These are phyloP conservation scores for Acinonyx jubatus DNA, from an alignment of 2,113 vertebrate genomes.

Conservation along the genomic window DNA sequence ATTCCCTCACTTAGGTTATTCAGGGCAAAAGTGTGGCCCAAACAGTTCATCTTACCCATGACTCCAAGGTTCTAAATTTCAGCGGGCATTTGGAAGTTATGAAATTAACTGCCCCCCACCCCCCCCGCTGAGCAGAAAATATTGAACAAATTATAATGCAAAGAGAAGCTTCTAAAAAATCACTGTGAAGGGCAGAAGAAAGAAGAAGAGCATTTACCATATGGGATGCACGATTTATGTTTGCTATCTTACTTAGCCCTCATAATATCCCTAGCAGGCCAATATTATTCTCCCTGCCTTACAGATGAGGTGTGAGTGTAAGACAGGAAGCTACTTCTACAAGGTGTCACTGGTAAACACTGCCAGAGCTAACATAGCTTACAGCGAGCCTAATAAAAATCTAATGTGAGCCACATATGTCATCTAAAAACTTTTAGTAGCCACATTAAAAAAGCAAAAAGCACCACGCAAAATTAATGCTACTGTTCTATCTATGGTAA, in stretches of 20 bases:
- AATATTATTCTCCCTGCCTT: not conserved
- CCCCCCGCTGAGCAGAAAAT: not conserved
- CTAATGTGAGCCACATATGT: not conserved
- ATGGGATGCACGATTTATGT: accelerated
- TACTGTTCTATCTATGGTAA: not conserved
- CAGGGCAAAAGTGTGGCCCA: not conserved
- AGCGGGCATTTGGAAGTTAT: not conserved
- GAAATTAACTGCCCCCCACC: not conserved
- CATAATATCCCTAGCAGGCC: not conserved
- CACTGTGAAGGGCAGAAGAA: not conserved
- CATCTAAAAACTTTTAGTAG: not conserved
- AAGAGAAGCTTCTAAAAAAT: not conserved
- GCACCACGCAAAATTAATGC: not conserved
- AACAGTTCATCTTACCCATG: not conserved
- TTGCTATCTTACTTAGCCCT: not conserved
- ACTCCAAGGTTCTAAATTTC: not conserved
- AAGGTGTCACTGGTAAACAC: not conserved
- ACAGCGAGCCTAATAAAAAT: not conserved
- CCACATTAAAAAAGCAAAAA: not conserved
- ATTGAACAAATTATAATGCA: not conserved
- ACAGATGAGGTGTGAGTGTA: accelerated
- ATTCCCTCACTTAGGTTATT: not conserved
- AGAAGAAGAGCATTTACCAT: not conserved
- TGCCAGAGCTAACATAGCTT: not conserved
- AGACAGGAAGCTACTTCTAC: not conserved